These are phyloP conservation scores for Thaleichthys pacificus DNA, from an alignment of 2,797 vertebrate species.

Conservation along the genomic window DNA sequence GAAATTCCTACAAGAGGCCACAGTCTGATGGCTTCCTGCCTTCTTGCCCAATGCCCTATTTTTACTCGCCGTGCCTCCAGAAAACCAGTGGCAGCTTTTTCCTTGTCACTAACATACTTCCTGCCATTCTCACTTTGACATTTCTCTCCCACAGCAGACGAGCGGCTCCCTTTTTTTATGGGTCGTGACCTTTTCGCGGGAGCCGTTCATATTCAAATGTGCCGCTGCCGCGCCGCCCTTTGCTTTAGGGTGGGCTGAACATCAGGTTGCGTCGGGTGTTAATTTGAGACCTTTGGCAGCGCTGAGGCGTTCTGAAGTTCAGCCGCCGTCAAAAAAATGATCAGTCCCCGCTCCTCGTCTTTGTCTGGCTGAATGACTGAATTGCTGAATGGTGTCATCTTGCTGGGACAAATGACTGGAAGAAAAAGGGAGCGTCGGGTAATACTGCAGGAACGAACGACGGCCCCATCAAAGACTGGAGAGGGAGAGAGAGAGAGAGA, in stretches of 20 bases:
- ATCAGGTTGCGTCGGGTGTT: slow-evolving; percentile 43
- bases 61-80: slow-evolving; percentile 87
- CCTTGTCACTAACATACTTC: slow-evolving; percentile 85
- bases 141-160: slow-evolving; percentile 65
- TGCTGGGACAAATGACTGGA: background rate
- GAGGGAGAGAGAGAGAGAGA: too few relatives aligned
- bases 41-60: slow-evolving; percentile 95
- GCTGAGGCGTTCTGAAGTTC: slow-evolving; percentile 6
- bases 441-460: background rate
- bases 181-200: slow-evolving; percentile 66
- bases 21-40: slow-evolving; percentile 91
- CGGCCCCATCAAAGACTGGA: background rate
- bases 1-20: slow-evolving; percentile 92
- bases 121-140: slow-evolving; percentile 82
- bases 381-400: background rate
- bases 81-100: slow-evolving; percentile 93
- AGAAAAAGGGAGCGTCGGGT: too few relatives aligned
- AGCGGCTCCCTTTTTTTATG: slow-evolving; percentile 51
- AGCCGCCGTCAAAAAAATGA: slow-evolving; percentile 29
- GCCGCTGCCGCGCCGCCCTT: slow-evolving; percentile 37
- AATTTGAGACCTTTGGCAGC: slow-evolving; percentile 46
- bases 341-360: slow-evolving; percentile 34
- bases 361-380: slow-evolving; percentile 20
- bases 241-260: slow-evolving; percentile 23
- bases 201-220: slow-evolving; percentile 65